Evolutionary conservation across 2,888 invertebrate species (phyloP).

Genomic region (Pyrrhosoma nymphula): DNA sequence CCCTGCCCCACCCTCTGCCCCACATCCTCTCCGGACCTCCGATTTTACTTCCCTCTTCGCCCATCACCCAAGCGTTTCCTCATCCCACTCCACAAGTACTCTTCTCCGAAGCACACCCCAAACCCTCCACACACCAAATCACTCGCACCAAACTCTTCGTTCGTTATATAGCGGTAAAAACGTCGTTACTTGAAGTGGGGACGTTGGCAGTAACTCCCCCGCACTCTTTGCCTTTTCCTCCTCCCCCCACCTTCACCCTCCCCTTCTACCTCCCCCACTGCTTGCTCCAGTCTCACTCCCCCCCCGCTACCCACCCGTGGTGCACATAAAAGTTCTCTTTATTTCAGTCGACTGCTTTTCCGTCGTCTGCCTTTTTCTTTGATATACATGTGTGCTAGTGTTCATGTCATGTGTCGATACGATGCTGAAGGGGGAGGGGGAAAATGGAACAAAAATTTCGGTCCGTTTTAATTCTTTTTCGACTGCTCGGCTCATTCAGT

Average conservation of each 20-base stretch:
- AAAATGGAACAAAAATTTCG: neutral
- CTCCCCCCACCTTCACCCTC: neutral
- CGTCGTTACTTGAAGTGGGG: conserved; percentile 57
- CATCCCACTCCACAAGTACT: conserved; percentile 54
- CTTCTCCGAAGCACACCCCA: neutral
- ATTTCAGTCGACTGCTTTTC: neutral
- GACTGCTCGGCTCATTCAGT: neutral
- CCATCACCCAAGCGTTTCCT: conserved; percentile 41
- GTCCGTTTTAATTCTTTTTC: neutral
- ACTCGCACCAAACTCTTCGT: conserved; percentile 61
- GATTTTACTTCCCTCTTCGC: conserved; percentile 51
- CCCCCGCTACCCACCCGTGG: neutral
- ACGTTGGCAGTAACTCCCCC: neutral
- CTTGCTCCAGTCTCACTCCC: conserved; percentile 7
- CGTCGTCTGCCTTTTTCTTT: neutral
- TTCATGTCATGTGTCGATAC: conserved; percentile 1
- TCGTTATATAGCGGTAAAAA: conserved; percentile 61
- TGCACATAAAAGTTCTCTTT: conserved; percentile 41
- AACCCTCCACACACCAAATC: conserved; percentile 11
- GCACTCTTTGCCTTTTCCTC: neutral
- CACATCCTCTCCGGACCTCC: neutral
- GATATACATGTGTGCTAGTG: too few relatives aligned
- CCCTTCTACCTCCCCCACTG: neutral
- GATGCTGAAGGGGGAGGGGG: neutral
- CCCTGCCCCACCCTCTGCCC: neutral